Base-by-base conservation (phyloP, 2,113 vertebrate genomes). In the Hydropotes inermis region DNA sequence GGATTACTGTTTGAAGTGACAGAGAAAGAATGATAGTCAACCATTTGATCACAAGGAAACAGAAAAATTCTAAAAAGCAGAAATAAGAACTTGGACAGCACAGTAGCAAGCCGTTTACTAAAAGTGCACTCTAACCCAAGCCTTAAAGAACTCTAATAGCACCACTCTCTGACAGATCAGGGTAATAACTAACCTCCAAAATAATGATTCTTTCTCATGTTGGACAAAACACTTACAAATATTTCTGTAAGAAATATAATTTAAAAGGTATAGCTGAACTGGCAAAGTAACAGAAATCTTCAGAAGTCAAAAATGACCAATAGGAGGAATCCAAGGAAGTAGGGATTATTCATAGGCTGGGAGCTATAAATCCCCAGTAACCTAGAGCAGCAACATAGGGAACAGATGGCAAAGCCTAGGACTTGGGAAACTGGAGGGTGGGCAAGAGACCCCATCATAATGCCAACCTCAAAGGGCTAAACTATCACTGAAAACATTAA, bases 11-110 rank as follows among this genome's bases (percentile, higher is more conserved):
- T 92, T 55, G 82, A 83, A 91, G 8, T 93, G 57, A 88, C 28
- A 78, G 57, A 87, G 55, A 86, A 82, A 78, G 39, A 89, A 81
- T 45, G 43, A 67, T 9, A 45, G 25, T 54, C 64, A 87, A 90
- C 12, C 16, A 88, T 52, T 54, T 55, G 89, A 55, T 89, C 16
- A 64, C 50, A 74, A 87, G 15, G 9, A 30, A 89, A 91, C 27
- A 92, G 82, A 60, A 89, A 94, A 95, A 52, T 57, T 84, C 78
- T 94, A 50, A 87, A 84, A 84, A 67, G 25, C 64, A 92, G 76
- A 94, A 87, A 87, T 23, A 89, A 95, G 90, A 67, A 84, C 14
- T 14, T 87, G 43, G 45, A 78, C 23, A 79, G 50, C 39, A 91
- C 2, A 23, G 30, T 13, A 74, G 36, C 6, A 86, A 81, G 43